A percentile compares a stretch with the other conserved stretches of the same genome.
Evolutionary conservation across 2,888 invertebrate species (phyloP).

Genomic region (Cerastoderma edule): DNA sequence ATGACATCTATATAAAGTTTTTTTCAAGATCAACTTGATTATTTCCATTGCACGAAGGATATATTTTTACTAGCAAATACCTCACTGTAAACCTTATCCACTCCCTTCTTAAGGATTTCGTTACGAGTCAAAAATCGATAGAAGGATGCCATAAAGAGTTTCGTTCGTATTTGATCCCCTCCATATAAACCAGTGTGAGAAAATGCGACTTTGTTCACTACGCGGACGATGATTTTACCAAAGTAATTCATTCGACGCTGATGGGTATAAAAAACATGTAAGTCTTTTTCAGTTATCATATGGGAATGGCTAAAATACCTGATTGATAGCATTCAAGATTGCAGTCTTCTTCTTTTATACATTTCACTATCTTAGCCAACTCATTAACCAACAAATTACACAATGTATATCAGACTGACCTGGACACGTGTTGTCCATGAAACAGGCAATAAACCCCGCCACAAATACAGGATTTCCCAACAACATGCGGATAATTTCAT

Average conservation of each 20-base stretch:
- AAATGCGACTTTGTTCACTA: too few relatives aligned
- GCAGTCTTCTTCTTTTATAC: background rate
- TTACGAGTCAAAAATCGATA: too few relatives aligned
- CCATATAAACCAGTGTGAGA: too few relatives aligned
- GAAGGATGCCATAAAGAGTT: too few relatives aligned
- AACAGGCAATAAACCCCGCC: slow-evolving; percentile 81
- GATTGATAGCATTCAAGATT: background rate
- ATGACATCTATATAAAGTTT: background rate
- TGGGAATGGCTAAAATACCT: background rate
- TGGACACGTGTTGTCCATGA: slow-evolving; percentile 81
- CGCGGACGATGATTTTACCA: too few relatives aligned
- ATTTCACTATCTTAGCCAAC: background rate
- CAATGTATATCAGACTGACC: slow-evolving; percentile 55
- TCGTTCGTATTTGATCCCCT: too few relatives aligned
- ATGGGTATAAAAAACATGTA: background rate
- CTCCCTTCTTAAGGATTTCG: too few relatives aligned
- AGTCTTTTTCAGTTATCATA: background rate
- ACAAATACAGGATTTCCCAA: slow-evolving; percentile 76
- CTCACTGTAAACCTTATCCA: too few relatives aligned
- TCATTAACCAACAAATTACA: background rate
- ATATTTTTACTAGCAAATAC: background rate
- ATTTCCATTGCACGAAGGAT: background rate
- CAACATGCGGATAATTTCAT: slow-evolving; percentile 62
- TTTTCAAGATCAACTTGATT: background rate
- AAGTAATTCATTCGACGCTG: background rate